Evolutionary conservation across 2,797 vertebrate genomes (phyloP), one percentile per base, ranked within the genome.

Genomic region (Hemitrygon akajei): DNA sequence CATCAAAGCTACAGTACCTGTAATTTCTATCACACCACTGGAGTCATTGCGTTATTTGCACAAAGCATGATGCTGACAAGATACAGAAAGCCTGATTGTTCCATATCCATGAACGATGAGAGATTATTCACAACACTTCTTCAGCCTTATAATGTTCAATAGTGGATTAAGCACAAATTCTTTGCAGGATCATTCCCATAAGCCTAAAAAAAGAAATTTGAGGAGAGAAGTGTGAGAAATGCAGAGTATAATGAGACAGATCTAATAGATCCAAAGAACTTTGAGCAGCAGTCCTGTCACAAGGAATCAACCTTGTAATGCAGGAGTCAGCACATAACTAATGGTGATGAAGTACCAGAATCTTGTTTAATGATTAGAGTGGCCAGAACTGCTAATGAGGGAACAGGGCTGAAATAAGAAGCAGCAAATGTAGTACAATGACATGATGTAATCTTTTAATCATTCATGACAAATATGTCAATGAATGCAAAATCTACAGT

Each of bases 321-420:
- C 63, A 34, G 16, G n/a, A 34, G 34, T 89, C 63, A 89, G 34
- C 86, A 34, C 18, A 89, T 69, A 37, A 89, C 60, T 89, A 89
- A 89, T 89, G 86, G 86, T 89, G 86, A 89, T 89, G 60, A 89
- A 69, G 66, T 69, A n/a, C 63, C n/a, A 69, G 86, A 34, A 89
- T 22, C 86, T 69, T 89, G n/a, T 89, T 89, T 37, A 37, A 89
- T 89, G 60, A 89, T 89, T 89, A 69, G n/a, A 66, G 86, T 89
- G 18, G 63, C n/a, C n/a, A 69, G 18, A 89, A 34, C 60, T 89
- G 63, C 86, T 89, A 69, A 89, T 69, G 63, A 89, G 86, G 7
- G 86, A 89, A 63, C 86, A 69, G n/a, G 20, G n/a, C n/a, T 89
- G 86, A 89, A 80, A 66, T 89, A 89, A 69, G n/a, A 89, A 69